phyloP scores from a whole-genome alignment of 1,140 invertebrate species.

The Palaemon carinicauda region DNA sequence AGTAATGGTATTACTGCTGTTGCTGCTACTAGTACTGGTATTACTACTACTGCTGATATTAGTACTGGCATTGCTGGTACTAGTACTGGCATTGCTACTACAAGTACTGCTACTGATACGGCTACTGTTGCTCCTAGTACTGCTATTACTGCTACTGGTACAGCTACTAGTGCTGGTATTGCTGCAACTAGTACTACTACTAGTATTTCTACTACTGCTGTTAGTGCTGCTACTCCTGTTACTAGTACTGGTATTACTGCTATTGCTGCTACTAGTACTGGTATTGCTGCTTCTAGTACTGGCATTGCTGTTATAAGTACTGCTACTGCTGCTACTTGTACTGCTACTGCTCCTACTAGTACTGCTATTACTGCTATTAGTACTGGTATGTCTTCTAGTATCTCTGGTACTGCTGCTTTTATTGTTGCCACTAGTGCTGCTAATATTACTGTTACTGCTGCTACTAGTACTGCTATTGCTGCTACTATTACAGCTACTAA shows the following conservation, averaged over 20 bases:
- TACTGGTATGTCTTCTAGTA: too few species aligned
- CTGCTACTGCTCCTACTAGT: neutral
- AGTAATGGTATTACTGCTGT: too few species aligned
- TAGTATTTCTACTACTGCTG: neutral
- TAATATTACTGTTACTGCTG: too few species aligned
- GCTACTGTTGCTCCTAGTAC: neutral
- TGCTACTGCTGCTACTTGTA: neutral
- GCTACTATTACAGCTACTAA: too few species aligned
- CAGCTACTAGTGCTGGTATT: neutral
- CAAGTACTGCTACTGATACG: neutral
- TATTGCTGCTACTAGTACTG: neutral
- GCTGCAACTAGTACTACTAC: neutral
- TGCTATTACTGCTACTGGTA: neutral
- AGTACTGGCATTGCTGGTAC: too few species aligned
- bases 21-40: too few species aligned
- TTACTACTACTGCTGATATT: too few species aligned
- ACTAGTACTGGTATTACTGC: neutral
- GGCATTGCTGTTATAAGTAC: neutral
- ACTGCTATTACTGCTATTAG: too few species aligned
- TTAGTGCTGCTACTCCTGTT: neutral
- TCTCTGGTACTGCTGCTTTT: too few species aligned
- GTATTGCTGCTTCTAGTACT: neutral
- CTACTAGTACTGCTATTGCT: too few species aligned
- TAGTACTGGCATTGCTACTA: too few species aligned
- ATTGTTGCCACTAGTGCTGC: too few species aligned